Evolutionary conservation across 2,113 vertebrate species (phyloP).

Genomic region (Apus apus): DNA sequence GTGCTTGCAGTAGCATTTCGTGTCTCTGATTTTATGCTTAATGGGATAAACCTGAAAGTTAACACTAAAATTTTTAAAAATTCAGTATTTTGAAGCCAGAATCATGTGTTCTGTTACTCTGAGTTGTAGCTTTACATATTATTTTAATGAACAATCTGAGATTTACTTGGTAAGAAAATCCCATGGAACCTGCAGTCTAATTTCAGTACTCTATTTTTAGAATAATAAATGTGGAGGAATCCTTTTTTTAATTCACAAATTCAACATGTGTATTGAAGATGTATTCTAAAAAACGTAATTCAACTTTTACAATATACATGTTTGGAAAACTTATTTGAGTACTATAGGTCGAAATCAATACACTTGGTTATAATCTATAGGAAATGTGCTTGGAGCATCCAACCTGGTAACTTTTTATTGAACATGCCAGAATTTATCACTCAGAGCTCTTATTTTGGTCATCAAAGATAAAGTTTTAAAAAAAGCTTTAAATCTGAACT

Average conservation of each 20-base stretch:
- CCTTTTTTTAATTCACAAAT: not conserved
- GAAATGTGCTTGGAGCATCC: not conserved
- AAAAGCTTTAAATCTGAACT: not conserved
- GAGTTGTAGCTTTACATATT: not conserved
- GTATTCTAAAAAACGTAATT: not conserved
- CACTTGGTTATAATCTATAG: not conserved
- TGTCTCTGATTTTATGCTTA: not conserved
- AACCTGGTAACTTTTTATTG: not conserved
- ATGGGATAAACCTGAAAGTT: not conserved
- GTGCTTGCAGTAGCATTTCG: not conserved
- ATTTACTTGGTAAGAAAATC: not conserved
- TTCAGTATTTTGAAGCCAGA: not conserved
- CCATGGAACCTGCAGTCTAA: not conserved
- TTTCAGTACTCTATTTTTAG: not conserved
- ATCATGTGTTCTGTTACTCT: not conserved
- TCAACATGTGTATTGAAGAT: not conserved
- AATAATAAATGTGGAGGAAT: not conserved
- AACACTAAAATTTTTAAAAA: not conserved
- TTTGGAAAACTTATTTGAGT: not conserved
- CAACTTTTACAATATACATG: not conserved
- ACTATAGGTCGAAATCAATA: not conserved
- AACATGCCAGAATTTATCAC: not conserved
- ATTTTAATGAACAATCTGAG: not conserved
- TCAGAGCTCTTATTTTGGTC: not conserved
- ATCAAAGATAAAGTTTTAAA: not conserved